Evolutionary conservation across 92 coral and sea anemone genomes (phyloP).

Genomic region (Porites divaricata): DNA sequence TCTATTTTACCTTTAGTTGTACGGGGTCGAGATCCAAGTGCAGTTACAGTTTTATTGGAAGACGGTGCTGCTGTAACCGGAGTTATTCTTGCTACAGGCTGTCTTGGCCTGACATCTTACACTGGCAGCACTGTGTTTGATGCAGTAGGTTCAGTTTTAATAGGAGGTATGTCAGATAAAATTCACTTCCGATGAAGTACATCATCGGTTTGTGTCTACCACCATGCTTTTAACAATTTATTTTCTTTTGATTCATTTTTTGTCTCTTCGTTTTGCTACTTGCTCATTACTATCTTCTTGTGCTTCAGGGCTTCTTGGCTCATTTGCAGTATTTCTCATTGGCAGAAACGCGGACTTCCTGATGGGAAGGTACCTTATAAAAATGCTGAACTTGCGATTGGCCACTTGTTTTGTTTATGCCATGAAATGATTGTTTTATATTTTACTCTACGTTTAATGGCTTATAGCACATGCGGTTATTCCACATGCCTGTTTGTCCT

Average conservation of each 20-base stretch:
- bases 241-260: no score
- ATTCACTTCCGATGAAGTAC: no score
- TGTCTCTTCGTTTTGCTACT: background rate
- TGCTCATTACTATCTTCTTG: background rate
- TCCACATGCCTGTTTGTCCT: background rate
- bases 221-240: no score
- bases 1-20: slow-evolving; percentile 63
- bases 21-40: slow-evolving; percentile 97
- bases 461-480: background rate
- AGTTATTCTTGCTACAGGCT: slow-evolving; percentile 87
- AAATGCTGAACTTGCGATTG: background rate
- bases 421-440: no score
- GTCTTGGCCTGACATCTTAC: slow-evolving; percentile 92
- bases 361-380: slow-evolving; percentile 86
- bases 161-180: slow-evolving; percentile 75
- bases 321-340: slow-evolving; percentile 92
- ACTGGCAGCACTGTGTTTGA: slow-evolving; percentile 97
- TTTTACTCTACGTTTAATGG: no score
- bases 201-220: no score
- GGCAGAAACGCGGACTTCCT: slow-evolving; percentile 95
- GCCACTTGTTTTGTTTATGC: no score
- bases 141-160: slow-evolving; percentile 93
- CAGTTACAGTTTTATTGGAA: slow-evolving; percentile 92
- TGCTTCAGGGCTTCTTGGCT: slow-evolving; percentile 84
- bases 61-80: slow-evolving; percentile 99